These are phyloP conservation scores for Schizaphis graminum DNA, from an alignment of 2,888 invertebrate species.

Conservation along the genomic window DNA sequence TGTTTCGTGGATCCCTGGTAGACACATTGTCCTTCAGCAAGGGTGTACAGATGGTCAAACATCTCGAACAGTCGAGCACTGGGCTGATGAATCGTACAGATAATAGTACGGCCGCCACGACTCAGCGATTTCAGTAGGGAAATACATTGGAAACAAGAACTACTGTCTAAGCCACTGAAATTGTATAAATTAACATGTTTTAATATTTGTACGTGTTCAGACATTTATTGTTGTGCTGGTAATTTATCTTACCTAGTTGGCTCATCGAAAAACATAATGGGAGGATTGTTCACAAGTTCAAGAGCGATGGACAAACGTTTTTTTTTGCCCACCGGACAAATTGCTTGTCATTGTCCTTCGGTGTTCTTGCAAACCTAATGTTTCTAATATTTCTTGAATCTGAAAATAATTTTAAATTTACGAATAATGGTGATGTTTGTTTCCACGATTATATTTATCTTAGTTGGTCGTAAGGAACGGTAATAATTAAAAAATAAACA, in stretches of 20 bases:
- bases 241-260: slow-evolving; percentile 79
- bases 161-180: slow-evolving; percentile 90
- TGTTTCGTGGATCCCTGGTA: slow-evolving; percentile 91
- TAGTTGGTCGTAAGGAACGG: not conserved
- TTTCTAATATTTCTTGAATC: slow-evolving; percentile 93
- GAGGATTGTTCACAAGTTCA: slow-evolving; percentile 95
- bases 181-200: slow-evolving; percentile 2
- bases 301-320: slow-evolving; percentile 94
- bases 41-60: slow-evolving; percentile 94
- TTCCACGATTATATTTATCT: not conserved
- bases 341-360: slow-evolving; percentile 91
- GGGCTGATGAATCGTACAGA: slow-evolving; percentile 96
- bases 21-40: slow-evolving; percentile 94
- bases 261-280: slow-evolving; percentile 98
- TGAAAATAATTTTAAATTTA: slow-evolving; percentile 71
- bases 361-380: slow-evolving; percentile 88
- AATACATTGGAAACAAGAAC: slow-evolving; percentile 95
- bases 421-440: not conserved
- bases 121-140: slow-evolving; percentile 89
- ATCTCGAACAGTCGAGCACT: slow-evolving; percentile 96
- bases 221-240: not conserved
- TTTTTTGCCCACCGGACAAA: slow-evolving; percentile 93
- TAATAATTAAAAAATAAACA: not conserved
- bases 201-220: not conserved
- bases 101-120: slow-evolving; percentile 91